Base-by-base conservation (phyloP, 1,140 invertebrate genomes). In the Dinoponera quadriceps region DNA sequence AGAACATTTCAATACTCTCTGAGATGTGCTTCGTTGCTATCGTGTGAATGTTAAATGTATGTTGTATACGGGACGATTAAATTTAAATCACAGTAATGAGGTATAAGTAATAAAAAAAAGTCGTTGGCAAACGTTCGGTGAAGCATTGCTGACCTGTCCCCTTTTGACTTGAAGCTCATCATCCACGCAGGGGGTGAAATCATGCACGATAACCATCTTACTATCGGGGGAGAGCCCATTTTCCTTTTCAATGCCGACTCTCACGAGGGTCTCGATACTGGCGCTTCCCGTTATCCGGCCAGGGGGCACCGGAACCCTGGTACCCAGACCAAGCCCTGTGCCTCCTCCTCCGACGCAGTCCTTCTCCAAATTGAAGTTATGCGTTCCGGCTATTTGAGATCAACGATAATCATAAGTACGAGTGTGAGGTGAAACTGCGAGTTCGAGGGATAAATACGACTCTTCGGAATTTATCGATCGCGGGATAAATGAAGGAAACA, bases 241-340 rank as follows among this genome's bases (percentile, higher is more conserved):
- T 94, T 98, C 98, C 90, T 99, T 99, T 94, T 99, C 98, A 71
- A 99, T 97, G 16, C 98, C 98, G 44, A 99, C 98, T 88, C 98
- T 94, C 0, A 99, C 98, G 27, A 99, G 94, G 0, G 98, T 99
- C 92, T 99, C 98, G 72, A 99, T 98, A 90, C 98, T 98, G 16
- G 98, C 97, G 83, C 98, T 98, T 51, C 98, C 98, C 33, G 98
- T 99, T 86, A 99, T 99, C 27, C 98, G 95, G 9, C 98, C 98
- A 95, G 94, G 94, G 7, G 93, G 93, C 59, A 94, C 73, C 25
- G 92, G 89, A 1, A 91, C 91, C 75, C 93, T 92, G 16, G 91
- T 90, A 13, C 92, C 90, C 25, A 91, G 69, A 38, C 92, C 92
- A 44, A 90, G 73, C 22, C 89, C 88, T 29, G 90, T 85, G 13